These are phyloP conservation scores for Eledona agricola DNA, from an alignment of 2,888 invertebrate genomes.

Conservation along the genomic window DNA sequence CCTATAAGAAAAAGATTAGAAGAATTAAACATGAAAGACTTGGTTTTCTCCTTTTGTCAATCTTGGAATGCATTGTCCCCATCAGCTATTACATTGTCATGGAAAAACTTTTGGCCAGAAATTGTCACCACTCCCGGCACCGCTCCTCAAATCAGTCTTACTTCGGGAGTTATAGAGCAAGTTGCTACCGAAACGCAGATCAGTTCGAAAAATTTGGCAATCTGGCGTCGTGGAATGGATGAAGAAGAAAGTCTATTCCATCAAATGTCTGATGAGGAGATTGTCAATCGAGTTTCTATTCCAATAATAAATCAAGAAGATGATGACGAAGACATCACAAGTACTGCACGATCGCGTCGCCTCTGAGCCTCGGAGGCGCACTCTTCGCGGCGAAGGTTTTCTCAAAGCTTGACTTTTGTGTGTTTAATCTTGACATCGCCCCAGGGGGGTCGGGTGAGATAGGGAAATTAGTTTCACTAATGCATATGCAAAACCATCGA, in stretches of 20 bases:
- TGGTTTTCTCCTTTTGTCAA: too few relatives aligned
- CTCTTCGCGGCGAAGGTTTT: too few relatives aligned
- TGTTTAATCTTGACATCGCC: too few relatives aligned
- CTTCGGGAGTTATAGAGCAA: constrained; percentile 51
- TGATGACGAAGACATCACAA: constrained; percentile 46
- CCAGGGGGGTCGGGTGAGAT: too few relatives aligned
- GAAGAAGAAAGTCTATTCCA: constrained; percentile 37
- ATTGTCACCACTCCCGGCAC: constrained; percentile 25
- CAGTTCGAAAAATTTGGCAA: constrained; percentile 43
- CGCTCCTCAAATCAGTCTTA: constrained; percentile 33
- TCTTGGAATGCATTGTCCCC: constrained; percentile 47
- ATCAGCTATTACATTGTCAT: constrained; percentile 49
- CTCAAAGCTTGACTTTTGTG: too few relatives aligned
- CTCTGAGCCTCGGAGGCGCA: too few relatives aligned
- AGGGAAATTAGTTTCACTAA: too few relatives aligned
- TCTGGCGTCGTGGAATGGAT: constrained; percentile 48
- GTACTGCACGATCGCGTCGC: constrained; percentile 40
- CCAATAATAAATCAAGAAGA: constrained; percentile 48
- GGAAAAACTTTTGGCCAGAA: constrained; percentile 45
- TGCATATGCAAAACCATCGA: too few relatives aligned
- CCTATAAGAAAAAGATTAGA: too few relatives aligned
- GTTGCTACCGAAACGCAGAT: constrained; percentile 41
- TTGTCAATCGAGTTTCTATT: constrained; percentile 51
- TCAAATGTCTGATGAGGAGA: constrained; percentile 49
- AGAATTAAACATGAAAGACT: too few relatives aligned